phyloP scores from a whole-genome alignment of 2,888 invertebrate genomes.

The Fragum sueziense region DNA sequence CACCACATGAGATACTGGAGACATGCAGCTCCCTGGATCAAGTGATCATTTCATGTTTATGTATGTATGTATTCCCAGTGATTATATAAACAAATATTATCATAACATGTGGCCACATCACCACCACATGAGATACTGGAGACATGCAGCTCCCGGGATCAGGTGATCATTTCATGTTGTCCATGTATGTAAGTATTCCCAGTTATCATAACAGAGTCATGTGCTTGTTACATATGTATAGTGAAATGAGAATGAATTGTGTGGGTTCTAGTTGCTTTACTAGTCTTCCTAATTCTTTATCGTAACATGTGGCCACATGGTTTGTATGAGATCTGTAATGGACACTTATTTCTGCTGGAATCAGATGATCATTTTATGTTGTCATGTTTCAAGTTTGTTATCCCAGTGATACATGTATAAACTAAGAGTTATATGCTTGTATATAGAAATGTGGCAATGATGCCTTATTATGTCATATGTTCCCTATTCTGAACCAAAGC shows the following conservation, averaged over 20 bases:
- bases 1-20: slow-evolving; percentile 24
- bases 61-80: neutral
- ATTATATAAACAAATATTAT: too few species aligned
- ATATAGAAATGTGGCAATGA: too few species aligned
- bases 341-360: neutral
- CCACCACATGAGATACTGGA: slow-evolving; percentile 29
- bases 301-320: neutral
- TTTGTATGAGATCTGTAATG: too few species aligned
- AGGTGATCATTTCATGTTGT: slow-evolving; percentile 13
- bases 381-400: neutral
- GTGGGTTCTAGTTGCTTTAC: neutral
- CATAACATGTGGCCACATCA: too few species aligned
- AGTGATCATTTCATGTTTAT: slow-evolving; percentile 9
- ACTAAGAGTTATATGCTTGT: too few species aligned
- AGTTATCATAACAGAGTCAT: too few species aligned
- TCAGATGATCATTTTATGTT: slow-evolving; percentile 8
- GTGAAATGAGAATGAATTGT: neutral
- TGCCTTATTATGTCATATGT: too few species aligned
- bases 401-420: too few species aligned
- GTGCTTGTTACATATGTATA: too few species aligned
- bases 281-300: neutral
- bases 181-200: neutral
- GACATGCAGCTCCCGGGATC: neutral
- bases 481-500: too few species aligned
- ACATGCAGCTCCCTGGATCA: neutral